Base-by-base conservation (phyloP, 2,113 vertebrate genomes). In the Potamarius usumacintae region DNA sequence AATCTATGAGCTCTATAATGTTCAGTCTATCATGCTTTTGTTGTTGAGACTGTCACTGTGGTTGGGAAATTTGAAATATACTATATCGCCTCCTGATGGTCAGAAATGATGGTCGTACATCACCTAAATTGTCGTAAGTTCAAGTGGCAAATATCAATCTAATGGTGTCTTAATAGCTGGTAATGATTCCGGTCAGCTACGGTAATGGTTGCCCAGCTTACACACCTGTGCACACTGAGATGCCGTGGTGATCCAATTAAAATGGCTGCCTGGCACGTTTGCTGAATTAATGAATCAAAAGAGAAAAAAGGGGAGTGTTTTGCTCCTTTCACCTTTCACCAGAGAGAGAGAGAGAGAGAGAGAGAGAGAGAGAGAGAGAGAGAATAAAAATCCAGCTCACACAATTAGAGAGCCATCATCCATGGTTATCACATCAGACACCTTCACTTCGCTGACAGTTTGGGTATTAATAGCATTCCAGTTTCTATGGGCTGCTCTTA, bases 401-500 rank as follows among this genome's bases (percentile, higher is more conserved):
- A 93, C 93, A 94, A 94, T 94, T 93, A 94, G 92, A 93, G 89
- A 88, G 90, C 85, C 89, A 85, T 88, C 25, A 60, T 86, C 74
- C 60, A n/a, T 14, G 30, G 77, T 88, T 86, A 90, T 84, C 92
- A 92, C 93, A 92, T 92, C 91, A 90, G 80, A 20, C 92, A 78
- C 74, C 92, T 91, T 90, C 92, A 90, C 82, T 90, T 88, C 89
- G 88, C 91, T 90, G 91, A 92, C 65, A 90, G 90, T 92, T 89
- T 89, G 88, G 84, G 89, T 94, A 94, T 95, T 95, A 95, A 95
- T 94, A 94, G 94, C 91, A 90, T 94, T 95, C 93, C 93, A 93
- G 93, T 96, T 94, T 94, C 95, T 88, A 89, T 92, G 63, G 90
- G 93, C 90, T 58, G 92, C 91, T 94, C 93, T 93, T 94, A 95